These are phyloP conservation scores for Pseudomyrmex flavicornis DNA, from an alignment of 1,140 invertebrate genomes.

Conservation along the genomic window DNA sequence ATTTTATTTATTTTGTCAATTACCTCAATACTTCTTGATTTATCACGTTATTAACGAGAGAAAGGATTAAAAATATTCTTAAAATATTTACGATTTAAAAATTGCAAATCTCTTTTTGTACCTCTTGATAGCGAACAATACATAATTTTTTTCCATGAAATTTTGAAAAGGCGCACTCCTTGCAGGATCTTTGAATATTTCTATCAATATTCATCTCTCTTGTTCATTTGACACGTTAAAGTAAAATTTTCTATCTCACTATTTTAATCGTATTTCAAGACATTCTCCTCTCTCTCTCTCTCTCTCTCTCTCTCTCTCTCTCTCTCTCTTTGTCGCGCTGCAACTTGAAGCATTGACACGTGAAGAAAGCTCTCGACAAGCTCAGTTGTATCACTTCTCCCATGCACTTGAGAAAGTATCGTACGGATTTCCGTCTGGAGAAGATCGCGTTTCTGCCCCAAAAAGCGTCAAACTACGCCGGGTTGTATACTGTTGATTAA, in stretches of 20 bases:
- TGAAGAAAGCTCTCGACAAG: slow-evolving; percentile 8
- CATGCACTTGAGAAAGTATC: slow-evolving; percentile 26
- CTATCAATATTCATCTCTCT: neutral
- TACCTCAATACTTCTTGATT: too few species aligned
- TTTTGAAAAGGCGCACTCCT: too few species aligned
- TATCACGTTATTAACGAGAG: too few species aligned
- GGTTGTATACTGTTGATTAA: slow-evolving; percentile 62
- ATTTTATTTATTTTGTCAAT: too few species aligned
- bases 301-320: too few species aligned
- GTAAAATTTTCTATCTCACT: slow-evolving; percentile 7
- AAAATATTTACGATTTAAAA: too few species aligned
- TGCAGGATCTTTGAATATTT: neutral
- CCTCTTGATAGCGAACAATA: too few species aligned
- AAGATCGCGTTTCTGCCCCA: slow-evolving; percentile 20
- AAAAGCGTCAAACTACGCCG: slow-evolving; percentile 28
- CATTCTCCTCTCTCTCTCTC: too few species aligned
- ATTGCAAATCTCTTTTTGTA: too few species aligned
- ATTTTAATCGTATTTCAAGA: neutral
- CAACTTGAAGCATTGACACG: neutral
- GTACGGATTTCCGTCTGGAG: slow-evolving; percentile 30
- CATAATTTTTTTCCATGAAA: too few species aligned
- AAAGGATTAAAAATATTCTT: too few species aligned
- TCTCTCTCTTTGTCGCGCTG: neutral
- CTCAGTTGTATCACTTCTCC: slow-evolving; percentile 43
- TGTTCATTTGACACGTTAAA: neutral